Percentiles rank a stretch among this genome's conserved stretches.
These are phyloP conservation scores for Trichonephila clavipes DNA, from an alignment of 1,140 invertebrate species.

Conservation along the genomic window DNA sequence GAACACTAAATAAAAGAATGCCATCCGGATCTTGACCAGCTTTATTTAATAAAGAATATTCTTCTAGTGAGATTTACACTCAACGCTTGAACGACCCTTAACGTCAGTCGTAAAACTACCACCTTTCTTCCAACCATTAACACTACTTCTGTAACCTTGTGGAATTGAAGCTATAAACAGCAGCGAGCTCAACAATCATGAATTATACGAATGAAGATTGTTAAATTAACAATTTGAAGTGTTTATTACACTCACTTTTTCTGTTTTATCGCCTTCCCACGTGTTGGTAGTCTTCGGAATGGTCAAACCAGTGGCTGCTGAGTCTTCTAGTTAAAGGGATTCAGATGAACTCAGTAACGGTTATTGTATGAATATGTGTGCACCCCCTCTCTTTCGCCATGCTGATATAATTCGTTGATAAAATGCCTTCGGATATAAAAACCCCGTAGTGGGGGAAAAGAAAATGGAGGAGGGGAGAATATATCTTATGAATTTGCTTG, in stretches of 20 bases:
- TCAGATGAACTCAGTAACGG: slow-evolving; percentile 38
- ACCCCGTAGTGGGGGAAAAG: not conserved
- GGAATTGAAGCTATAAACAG: not conserved
- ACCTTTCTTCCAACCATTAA: not conserved
- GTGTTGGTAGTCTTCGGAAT: not conserved
- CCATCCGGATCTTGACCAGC: not conserved
- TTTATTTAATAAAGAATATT: not conserved
- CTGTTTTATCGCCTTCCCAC: not conserved
- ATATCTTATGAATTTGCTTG: slow-evolving; percentile 65
- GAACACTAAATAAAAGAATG: not conserved
- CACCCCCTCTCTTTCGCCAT: not conserved
- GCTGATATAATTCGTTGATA: slow-evolving; percentile 73
- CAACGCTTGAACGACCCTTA: not conserved
- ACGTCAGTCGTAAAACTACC: not conserved
- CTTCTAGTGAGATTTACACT: not conserved
- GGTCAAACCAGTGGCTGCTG: not conserved
- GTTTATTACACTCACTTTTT: slow-evolving; percentile 25
- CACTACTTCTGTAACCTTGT: not conserved
- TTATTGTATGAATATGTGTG: slow-evolving; percentile 44
- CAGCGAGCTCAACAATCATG: not conserved
- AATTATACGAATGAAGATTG: slow-evolving; percentile 32
- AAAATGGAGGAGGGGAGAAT: slow-evolving; percentile 34
- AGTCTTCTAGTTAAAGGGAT: not conserved
- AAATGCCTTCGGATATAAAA: slow-evolving; percentile 64
- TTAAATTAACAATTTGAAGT: slow-evolving; percentile 32